Evolutionary conservation across 1,140 invertebrate species (phyloP), one percentile per base, ranked within the genome.

Genomic region (Wiebesia pumilae): DNA sequence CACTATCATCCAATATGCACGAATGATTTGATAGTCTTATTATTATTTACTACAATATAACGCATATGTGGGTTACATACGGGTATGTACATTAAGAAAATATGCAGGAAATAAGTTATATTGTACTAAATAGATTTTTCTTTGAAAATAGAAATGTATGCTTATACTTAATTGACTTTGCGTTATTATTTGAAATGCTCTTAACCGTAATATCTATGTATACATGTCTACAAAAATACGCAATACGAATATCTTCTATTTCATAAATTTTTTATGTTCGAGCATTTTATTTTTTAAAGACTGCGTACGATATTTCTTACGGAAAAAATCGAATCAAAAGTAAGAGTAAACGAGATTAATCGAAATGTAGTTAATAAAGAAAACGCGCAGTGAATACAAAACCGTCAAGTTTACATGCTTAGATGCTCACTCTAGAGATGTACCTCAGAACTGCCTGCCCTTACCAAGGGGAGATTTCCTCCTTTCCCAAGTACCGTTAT

Each of bases 341-440:
- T 71, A 75, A 75, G 43, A 43, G 3, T 43, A 75, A 75, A 75
- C n/a, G 71, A 75, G 71, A 75, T 75, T 75, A 43, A 43, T 75
- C 71, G 71, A 43, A 43, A 43, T 75, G 10, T 43, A n/a, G 38
- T 71, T 71, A 71, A 71, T 71, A 71, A 71, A 38, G 4, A 40
- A 71, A 38, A 71, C 33, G 69, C 12, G 19, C 10, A 14, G 21
- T 21, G 33, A 71, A 38, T 38, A 30, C 69, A 38, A 71, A 38
- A 38, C 14, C 3, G 16, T 0, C n/a, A 21, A 38, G 19, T 38
- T 35, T 21, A 30, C 69, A 30, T 71, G 69, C 69, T 71, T 3
- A 71, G 33, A 71, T 71, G 33, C 35, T 71, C 24, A 71, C 35
- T 30, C 21, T 10, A 14, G 12, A 71, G 30, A 71, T 71, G 69